These are phyloP conservation scores for Apeltes quadracus DNA, from an alignment of 2,113 vertebrate genomes.

Conservation along the genomic window DNA sequence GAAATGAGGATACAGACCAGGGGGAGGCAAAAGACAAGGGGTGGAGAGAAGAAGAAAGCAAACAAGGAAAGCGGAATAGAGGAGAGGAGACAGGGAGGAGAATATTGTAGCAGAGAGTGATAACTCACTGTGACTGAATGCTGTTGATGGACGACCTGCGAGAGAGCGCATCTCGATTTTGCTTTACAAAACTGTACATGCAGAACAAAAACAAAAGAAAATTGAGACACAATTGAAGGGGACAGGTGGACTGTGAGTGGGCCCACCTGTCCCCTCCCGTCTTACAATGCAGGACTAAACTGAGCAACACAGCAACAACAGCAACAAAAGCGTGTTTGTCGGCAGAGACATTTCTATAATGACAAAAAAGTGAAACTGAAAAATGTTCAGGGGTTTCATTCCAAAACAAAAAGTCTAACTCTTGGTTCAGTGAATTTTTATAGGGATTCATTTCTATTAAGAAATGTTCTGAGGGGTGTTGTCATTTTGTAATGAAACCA, in stretches of 20 bases:
- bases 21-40: not conserved
- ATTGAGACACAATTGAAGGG: constrained; percentile 82
- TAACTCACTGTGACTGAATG: constrained; percentile 94
- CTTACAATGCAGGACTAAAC: constrained; percentile 54
- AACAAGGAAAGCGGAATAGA: not conserved
- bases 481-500: constrained; percentile 60
- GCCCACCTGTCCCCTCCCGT: constrained; percentile 33
- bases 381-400: constrained; percentile 60
- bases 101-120: constrained; percentile 76
- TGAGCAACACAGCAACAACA: constrained; percentile 57
- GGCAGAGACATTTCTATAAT: constrained; percentile 24
- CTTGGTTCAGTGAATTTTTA: not conserved
- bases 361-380: constrained; percentile 28
- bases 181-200: constrained; percentile 99
- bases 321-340: constrained; percentile 31
- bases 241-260: constrained; percentile 51
- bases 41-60: constrained; percentile 6
- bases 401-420: too few species aligned
- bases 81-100: constrained; percentile 37
- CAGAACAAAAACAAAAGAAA: constrained; percentile 86
- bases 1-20: not conserved
- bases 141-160: constrained; percentile 99
- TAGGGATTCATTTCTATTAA: too few species aligned
- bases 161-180: constrained; percentile 96
- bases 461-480: not conserved